These are phyloP conservation scores for Ctenosaura bakeri DNA, from an alignment of 2,797 vertebrate genomes.

Conservation along the genomic window DNA sequence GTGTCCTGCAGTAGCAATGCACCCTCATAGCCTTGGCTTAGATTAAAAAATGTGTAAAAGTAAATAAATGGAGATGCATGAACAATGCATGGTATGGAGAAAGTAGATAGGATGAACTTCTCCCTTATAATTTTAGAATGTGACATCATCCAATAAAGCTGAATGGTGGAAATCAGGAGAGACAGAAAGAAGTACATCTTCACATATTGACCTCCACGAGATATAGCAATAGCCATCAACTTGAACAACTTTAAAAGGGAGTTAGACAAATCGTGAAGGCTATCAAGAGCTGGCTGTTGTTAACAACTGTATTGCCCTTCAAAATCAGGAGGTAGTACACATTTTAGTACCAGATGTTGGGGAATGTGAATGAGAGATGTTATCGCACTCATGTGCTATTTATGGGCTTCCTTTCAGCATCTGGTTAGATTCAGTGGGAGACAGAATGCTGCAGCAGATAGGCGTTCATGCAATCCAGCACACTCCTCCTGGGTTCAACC, in stretches of 20 bases:
- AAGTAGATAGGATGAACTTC: neutral
- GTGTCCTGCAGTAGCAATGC: too few species aligned
- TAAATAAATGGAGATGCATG: neutral
- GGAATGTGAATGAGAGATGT: neutral
- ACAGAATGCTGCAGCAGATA: too few species aligned
- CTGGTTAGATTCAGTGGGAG: neutral
- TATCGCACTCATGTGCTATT: too few species aligned
- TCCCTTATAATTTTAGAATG: neutral
- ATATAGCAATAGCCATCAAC: neutral
- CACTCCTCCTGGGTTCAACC: neutral
- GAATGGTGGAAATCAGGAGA: neutral
- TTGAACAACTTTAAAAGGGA: neutral
- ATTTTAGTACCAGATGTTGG: neutral
- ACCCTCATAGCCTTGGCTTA: neutral
- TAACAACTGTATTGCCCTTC: neutral
- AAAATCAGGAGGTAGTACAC: neutral
- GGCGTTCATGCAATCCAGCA: neutral
- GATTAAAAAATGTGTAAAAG: neutral
- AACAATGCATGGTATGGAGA: neutral
- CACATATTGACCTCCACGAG: neutral
- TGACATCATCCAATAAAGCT: neutral
- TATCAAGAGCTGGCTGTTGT: neutral
- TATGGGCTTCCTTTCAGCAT: too few species aligned
- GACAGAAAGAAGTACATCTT: neutral
- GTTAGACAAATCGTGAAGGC: neutral